Evolutionary conservation across 2,888 invertebrate species (phyloP).

Genomic region (Agonopterix arenella): DNA sequence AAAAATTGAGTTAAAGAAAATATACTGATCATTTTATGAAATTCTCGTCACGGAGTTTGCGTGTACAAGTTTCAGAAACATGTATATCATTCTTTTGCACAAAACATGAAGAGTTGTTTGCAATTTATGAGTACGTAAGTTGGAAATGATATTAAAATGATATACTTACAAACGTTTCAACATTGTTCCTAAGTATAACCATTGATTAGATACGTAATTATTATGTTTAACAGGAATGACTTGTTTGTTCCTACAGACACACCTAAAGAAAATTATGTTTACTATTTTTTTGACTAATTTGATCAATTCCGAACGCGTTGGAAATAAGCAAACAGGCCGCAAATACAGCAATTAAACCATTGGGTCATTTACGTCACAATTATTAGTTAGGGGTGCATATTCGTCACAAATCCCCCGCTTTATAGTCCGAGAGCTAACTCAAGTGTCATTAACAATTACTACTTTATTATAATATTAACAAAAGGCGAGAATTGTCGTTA

Average conservation of each 20-base stretch:
- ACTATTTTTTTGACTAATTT: too few species aligned
- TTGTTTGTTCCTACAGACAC: too few species aligned
- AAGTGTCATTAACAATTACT: constrained; percentile 61
- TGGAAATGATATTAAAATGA: too few species aligned
- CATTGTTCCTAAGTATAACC: too few species aligned
- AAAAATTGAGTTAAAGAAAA: constrained; percentile 4
- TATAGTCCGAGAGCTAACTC: constrained; percentile 44
- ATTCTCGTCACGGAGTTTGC: constrained; percentile 3
- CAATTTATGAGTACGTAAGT: too few species aligned
- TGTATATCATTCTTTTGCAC: too few species aligned
- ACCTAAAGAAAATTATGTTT: too few species aligned
- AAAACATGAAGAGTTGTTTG: too few species aligned
- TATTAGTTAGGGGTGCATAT: constrained; percentile 31
- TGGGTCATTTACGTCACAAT: constrained; percentile 4
- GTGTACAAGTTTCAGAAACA: background rate
- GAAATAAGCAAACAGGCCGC: background rate
- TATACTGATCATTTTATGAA: constrained; percentile 5
- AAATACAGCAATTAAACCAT: background rate
- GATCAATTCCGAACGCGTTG: too few species aligned
- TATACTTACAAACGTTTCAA: too few species aligned
- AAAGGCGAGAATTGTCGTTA: constrained; percentile 51
- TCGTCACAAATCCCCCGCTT: constrained; percentile 41
- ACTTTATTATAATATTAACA: constrained; percentile 64
- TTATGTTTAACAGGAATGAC: too few species aligned
- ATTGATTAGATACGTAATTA: too few species aligned